Evolutionary conservation across 2,888 invertebrate species (phyloP), one percentile per base, ranked within the genome.

Genomic region (Nephrotoma flavescens): DNA sequence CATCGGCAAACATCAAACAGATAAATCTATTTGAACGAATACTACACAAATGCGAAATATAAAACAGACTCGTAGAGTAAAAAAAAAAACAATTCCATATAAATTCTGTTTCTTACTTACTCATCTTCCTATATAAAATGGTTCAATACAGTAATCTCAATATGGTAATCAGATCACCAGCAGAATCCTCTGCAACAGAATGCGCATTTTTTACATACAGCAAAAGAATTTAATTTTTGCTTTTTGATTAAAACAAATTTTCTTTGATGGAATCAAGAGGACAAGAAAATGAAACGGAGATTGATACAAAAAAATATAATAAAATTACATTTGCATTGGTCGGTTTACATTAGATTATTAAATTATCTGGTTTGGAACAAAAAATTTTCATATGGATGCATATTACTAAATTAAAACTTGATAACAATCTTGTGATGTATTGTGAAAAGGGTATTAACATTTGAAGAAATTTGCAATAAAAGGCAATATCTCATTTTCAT

Each of bases 1-100:
- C 84, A 84, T 84, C 84, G 84, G 84, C 84, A 84, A 31, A 84
- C 84, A 84, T 84, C 84, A 84, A 84, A 84, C 71, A 42, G 41
- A 84, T 84, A 84, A 84, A 42, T 84, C 84, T 84, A 84, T 84
- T 84, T 42, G 42, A 84, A 84, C 41, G 84, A 41, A 42, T 42
- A 84, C n/a, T 15, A 57, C 7, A 84, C 71, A 71, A 71, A 71
- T 71, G 71, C 71, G 4, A 71, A 71, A 71, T 71, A 71, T 31
- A 71, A 71, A 71, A 71, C 71, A 71, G 71, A 71, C 71, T 31
- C 4, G 31, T 19, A 71, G 71, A 71, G 71, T 71, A 6, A 3
- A 31, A 31, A 11, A n/a, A 19, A 19, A 71, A 31, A 31, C 19
- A 19, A 71, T 71, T 6, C 15, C 9, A 71, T 31, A 71, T 31